Conservation (phyloP, 2,888 invertebrate genomes). For the Pheosia gnoma region DNA sequence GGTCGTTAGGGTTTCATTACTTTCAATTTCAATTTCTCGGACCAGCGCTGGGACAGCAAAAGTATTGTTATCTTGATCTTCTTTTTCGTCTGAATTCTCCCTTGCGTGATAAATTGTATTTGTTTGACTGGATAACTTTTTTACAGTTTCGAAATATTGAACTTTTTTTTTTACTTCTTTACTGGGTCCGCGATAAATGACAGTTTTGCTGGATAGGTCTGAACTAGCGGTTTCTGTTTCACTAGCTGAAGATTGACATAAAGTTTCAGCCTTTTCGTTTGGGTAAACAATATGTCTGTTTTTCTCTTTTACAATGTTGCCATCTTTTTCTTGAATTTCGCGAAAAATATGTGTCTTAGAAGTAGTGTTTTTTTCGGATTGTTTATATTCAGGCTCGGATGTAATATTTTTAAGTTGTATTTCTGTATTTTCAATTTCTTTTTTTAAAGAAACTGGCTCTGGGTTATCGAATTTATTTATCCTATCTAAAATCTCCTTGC, state of each 20-base stretch:
- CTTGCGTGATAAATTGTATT: constrained; percentile 80
- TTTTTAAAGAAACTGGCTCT: constrained; percentile 50
- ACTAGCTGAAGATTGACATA: constrained; percentile 81
- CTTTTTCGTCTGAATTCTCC: constrained; percentile 79
- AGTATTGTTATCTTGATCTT: constrained; percentile 51
- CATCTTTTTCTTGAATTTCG: constrained; percentile 13
- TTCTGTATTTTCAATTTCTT: constrained; percentile 86
- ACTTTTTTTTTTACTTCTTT: constrained; percentile 89
- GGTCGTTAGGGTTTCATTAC: constrained; percentile 44
- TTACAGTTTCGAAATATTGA: constrained; percentile 90
- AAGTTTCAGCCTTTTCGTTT: constrained; percentile 59
- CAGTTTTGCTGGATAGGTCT: constrained; percentile 88
- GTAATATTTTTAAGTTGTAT: constrained; percentile 44
- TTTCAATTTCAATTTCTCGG: constrained; percentile 26
- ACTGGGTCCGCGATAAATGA: constrained; percentile 84
- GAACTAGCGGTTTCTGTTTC: constrained; percentile 90
- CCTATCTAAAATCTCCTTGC: constrained; percentile 88
- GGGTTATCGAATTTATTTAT: constrained; percentile 76
- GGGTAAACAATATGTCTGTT: constrained; percentile 52
- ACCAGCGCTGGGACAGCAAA: constrained; percentile 17
- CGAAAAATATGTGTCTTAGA: neutral
- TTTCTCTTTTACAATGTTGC: constrained; percentile 40
- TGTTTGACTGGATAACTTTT: constrained; percentile 76
- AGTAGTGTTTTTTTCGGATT: constrained; percentile 16
- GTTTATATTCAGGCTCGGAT: constrained; percentile 7